phyloP scores from a whole-genome alignment of 2,888 invertebrate species.

The Erpobdella octoculata region DNA sequence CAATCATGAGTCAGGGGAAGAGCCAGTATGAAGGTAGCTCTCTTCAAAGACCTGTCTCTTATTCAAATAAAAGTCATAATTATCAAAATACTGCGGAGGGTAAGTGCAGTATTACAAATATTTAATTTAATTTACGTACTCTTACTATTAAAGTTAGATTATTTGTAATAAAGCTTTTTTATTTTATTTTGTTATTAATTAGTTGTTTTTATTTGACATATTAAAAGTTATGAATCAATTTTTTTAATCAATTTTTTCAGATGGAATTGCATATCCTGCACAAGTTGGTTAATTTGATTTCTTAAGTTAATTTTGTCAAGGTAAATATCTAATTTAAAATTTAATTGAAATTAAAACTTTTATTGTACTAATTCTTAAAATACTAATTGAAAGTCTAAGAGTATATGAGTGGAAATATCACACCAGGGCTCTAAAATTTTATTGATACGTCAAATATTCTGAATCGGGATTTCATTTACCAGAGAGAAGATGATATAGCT shows the following conservation, averaged over 20 bases:
- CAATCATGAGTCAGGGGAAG: slow-evolving; percentile 37
- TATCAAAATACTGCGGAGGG: not conserved
- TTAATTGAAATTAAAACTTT: too few species aligned
- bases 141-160: not conserved
- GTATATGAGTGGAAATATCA: not conserved
- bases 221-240: not conserved
- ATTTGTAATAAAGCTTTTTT: not conserved
- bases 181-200: not conserved
- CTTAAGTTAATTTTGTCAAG: too few species aligned
- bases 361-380: too few species aligned
- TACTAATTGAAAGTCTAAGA: too few species aligned
- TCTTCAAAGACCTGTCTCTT: not conserved
- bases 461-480: not conserved
- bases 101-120: not conserved
- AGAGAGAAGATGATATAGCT: slow-evolving; percentile 6
- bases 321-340: too few species aligned
- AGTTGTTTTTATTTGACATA: not conserved
- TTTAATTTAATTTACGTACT: not conserved
- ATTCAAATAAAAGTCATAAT: not conserved
- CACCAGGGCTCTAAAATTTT: too few species aligned
- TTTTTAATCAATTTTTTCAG: not conserved
- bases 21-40: slow-evolving; percentile 12
- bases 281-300: too few species aligned
- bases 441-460: not conserved
- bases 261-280: too few species aligned